Conservation (phyloP, 2,797 vertebrate genomes). For the Premnoplex brunnescens region DNA sequence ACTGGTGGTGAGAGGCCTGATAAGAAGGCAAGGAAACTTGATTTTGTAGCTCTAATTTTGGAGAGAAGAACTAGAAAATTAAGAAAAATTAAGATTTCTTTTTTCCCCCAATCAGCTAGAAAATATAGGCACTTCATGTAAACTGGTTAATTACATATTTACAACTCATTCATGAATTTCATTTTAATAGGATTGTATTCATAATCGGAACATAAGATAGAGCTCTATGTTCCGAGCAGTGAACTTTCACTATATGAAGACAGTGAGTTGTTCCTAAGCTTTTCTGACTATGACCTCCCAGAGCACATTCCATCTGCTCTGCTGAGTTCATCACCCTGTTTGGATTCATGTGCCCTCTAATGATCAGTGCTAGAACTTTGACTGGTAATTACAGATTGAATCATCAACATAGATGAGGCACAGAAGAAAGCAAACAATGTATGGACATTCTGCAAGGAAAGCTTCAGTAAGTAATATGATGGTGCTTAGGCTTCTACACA, state of each 20-base stretch:
- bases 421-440: not conserved
- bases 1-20: not conserved
- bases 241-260: not conserved
- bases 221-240: not conserved
- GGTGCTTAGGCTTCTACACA: not conserved
- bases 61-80: not conserved
- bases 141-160: not conserved
- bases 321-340: not conserved
- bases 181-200: not conserved
- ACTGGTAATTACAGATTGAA: not conserved
- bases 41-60: not conserved
- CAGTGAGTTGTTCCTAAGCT: not conserved
- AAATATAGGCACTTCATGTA: not conserved
- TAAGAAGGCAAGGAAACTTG: not conserved
- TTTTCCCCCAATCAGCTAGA: not conserved
- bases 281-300: not conserved
- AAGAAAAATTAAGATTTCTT: not conserved
- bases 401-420: not conserved
- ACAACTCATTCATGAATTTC: not conserved
- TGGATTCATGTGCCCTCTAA: not conserved
- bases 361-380: not conserved
- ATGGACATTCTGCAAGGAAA: not conserved
- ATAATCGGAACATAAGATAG: not conserved
- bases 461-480: not conserved
- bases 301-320: not conserved